Percentiles rank a stretch among this genome's conserved stretches.
phyloP scores from a whole-genome alignment of 2,113 vertebrate species.

The Centropristis striata region DNA sequence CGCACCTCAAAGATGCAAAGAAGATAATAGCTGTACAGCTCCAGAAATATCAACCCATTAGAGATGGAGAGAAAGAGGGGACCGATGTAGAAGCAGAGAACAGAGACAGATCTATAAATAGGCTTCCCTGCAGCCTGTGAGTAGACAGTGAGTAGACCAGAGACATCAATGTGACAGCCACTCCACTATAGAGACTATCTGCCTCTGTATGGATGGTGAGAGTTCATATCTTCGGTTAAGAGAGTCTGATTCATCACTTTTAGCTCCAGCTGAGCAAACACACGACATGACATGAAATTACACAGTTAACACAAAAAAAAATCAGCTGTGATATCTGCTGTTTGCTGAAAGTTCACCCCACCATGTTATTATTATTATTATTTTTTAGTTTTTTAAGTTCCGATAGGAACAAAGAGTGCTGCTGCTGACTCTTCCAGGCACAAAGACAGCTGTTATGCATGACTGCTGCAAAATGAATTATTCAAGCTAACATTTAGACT shows the following conservation, averaged over 20 bases:
- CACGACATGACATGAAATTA: constrained; percentile 16
- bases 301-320: not conserved
- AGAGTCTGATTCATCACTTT: constrained; percentile 60
- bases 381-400: constrained; percentile 29
- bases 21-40: constrained; percentile 54
- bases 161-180: constrained; percentile 81
- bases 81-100: constrained; percentile 66
- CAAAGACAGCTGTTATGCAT: constrained; percentile 70
- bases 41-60: constrained; percentile 76
- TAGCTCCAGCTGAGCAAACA: constrained; percentile 33
- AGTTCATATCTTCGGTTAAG: constrained; percentile 45
- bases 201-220: constrained; percentile 44
- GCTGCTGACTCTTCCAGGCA: constrained; percentile 48
- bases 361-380: not conserved
- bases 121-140: constrained; percentile 78
- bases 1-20: constrained; percentile 62
- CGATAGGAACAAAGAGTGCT: constrained; percentile 32
- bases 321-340: not conserved
- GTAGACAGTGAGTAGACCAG: constrained; percentile 78
- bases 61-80: constrained; percentile 59
- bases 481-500: constrained; percentile 75
- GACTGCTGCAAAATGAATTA: constrained; percentile 75
- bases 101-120: constrained; percentile 82
- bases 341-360: constrained; percentile 26
- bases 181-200: constrained; percentile 56